Percentiles rank a stretch among this genome's conserved stretches.
phyloP scores from a whole-genome alignment of 2,888 invertebrate genomes.

The Xylota sylvarum region DNA sequence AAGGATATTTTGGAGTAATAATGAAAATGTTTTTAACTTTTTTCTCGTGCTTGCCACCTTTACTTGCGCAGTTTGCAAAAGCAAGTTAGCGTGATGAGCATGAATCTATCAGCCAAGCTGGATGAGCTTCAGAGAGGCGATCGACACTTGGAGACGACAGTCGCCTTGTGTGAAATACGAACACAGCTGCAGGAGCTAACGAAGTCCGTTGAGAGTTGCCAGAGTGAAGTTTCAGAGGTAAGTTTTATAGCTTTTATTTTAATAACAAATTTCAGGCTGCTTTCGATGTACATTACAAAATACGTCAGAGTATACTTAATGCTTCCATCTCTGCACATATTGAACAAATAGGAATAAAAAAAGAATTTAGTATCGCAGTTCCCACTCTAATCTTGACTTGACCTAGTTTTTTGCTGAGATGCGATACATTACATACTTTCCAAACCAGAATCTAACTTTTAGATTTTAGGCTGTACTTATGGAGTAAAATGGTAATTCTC shows the following conservation, averaged over 20 bases:
- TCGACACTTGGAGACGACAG: constrained; percentile 96
- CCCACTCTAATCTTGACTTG: too few relatives aligned
- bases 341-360: neutral
- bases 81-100: constrained; percentile 99
- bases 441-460: too few relatives aligned
- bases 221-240: constrained; percentile 95
- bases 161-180: constrained; percentile 96
- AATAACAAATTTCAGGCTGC: too few relatives aligned
- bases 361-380: neutral
- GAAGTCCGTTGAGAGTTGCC: constrained; percentile 97
- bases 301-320: too few relatives aligned
- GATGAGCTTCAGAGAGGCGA: constrained; percentile 96
- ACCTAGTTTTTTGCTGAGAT: too few relatives aligned
- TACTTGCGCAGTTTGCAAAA: constrained; percentile 92
- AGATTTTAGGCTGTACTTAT: too few relatives aligned
- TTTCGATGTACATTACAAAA: too few relatives aligned
- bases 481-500: too few relatives aligned
- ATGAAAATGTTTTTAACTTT: constrained; percentile 42
- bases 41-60: constrained; percentile 6
- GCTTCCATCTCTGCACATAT: too few relatives aligned
- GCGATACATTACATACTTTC: too few relatives aligned
- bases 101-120: constrained; percentile 97
- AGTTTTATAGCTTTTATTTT: constrained; percentile 76
- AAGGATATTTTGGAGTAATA: constrained; percentile 27
- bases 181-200: constrained; percentile 96